Evolutionary conservation across 2,797 vertebrate species (phyloP).

Genomic region (Avahi laniger): DNA sequence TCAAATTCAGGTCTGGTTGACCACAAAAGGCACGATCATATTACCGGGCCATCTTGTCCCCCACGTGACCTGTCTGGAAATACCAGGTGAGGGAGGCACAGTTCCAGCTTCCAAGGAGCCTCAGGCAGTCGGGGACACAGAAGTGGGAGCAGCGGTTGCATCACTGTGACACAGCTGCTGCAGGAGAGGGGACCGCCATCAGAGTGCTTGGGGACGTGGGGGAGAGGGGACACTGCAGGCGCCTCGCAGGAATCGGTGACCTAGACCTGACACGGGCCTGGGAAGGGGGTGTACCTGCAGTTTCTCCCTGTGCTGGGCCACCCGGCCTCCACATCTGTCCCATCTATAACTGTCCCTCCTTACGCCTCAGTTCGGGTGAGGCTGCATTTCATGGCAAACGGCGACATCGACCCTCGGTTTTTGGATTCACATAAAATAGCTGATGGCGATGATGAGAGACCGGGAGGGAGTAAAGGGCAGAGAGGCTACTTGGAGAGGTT

Average conservation of each 20-base stretch:
- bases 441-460: not conserved
- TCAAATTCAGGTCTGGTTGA: not conserved
- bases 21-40: not conserved
- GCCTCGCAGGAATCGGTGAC: not conserved
- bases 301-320: not conserved
- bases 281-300: not conserved
- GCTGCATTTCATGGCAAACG: not conserved
- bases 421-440: not conserved
- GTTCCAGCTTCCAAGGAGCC: not conserved
- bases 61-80: not conserved
- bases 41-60: not conserved
- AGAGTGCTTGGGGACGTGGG: fast-evolving
- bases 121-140: not conserved
- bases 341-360: not conserved
- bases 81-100: not conserved
- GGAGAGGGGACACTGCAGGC: not conserved
- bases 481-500: not conserved
- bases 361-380: not conserved
- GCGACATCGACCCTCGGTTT: not conserved
- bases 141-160: not conserved
- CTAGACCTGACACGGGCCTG: not conserved
- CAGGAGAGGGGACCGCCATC: not conserved
- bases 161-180: fast-evolving
- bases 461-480: not conserved
- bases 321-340: not conserved